Conservation (phyloP, 2,797 vertebrate species). For the Mycteria americana region DNA sequence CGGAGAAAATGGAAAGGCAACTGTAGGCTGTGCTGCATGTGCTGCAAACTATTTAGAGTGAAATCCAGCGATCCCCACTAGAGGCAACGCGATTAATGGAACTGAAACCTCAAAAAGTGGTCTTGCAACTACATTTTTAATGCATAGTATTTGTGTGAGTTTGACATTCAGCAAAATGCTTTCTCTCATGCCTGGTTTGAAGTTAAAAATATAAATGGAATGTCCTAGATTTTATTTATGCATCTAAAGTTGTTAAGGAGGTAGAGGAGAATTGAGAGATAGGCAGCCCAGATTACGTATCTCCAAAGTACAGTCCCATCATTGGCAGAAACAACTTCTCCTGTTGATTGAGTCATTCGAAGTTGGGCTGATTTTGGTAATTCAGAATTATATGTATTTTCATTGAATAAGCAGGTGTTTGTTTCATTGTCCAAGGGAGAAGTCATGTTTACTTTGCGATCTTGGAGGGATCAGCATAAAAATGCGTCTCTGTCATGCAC, state of each 20-base stretch:
- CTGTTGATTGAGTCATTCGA: background rate
- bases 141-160: slow-evolving; percentile 18
- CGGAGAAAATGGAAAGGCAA: background rate
- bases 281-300: slow-evolving; percentile 1
- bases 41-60: background rate
- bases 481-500: background rate
- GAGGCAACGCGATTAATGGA: background rate
- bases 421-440: slow-evolving; percentile 29
- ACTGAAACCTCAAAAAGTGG: slow-evolving; percentile 39
- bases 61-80: background rate
- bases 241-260: slow-evolving; percentile 34
- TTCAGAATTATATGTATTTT: background rate
- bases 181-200: slow-evolving; percentile 48
- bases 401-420: background rate
- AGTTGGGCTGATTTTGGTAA: background rate
- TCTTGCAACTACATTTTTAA: slow-evolving; percentile 49
- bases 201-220: slow-evolving; percentile 58
- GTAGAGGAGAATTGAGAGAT: slow-evolving; percentile 25
- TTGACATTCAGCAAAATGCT: slow-evolving; percentile 61
- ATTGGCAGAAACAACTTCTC: background rate
- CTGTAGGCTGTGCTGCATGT: background rate
- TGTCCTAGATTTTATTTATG: slow-evolving; percentile 58
- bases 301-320: background rate
- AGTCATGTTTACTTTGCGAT: background rate
- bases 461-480: background rate